Percentiles rank a stretch among this genome's conserved stretches.
These are phyloP conservation scores for Ochropleura leucogaster DNA, from an alignment of 2,888 invertebrate genomes.

Conservation along the genomic window DNA sequence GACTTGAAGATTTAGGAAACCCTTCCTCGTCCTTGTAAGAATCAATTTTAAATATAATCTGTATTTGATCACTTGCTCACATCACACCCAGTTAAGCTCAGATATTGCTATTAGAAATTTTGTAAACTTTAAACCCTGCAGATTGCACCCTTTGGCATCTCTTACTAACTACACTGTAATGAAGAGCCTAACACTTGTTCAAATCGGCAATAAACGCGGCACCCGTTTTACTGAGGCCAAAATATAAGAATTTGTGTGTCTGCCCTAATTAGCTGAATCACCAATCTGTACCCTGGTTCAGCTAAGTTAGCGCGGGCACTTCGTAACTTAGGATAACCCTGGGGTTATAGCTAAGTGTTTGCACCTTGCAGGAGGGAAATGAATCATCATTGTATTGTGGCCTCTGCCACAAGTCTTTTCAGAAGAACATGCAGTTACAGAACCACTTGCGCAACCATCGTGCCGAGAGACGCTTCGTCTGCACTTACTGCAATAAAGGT, in stretches of 20 bases:
- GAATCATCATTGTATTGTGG: slow-evolving; percentile 81
- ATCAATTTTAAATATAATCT: neutral
- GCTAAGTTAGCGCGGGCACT: slow-evolving; percentile 2
- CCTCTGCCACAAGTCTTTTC: slow-evolving; percentile 88
- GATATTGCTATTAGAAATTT: neutral
- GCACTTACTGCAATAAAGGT: slow-evolving; percentile 90
- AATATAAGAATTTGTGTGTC: neutral
- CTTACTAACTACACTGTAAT: neutral
- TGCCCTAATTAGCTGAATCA: slow-evolving; percentile 7
- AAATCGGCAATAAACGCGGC: neutral
- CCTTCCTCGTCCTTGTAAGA: neutral
- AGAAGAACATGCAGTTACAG: slow-evolving; percentile 86
- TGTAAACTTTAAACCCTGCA: neutral
- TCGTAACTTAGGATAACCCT: slow-evolving; percentile 3
- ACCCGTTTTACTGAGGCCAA: neutral
- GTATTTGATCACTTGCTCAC: neutral
- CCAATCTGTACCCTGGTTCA: slow-evolving; percentile 7
- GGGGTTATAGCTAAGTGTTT: slow-evolving; percentile 33
- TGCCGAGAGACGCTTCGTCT: slow-evolving; percentile 88
- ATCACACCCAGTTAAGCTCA: neutral
- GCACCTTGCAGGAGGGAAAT: slow-evolving; percentile 76
- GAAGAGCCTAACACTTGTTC: neutral
- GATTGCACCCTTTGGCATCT: neutral
- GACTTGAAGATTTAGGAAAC: neutral
- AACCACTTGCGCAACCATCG: slow-evolving; percentile 88